Evolutionary conservation across 2,797 vertebrate species (phyloP).

Genomic region (Rhodeus uyekii): DNA sequence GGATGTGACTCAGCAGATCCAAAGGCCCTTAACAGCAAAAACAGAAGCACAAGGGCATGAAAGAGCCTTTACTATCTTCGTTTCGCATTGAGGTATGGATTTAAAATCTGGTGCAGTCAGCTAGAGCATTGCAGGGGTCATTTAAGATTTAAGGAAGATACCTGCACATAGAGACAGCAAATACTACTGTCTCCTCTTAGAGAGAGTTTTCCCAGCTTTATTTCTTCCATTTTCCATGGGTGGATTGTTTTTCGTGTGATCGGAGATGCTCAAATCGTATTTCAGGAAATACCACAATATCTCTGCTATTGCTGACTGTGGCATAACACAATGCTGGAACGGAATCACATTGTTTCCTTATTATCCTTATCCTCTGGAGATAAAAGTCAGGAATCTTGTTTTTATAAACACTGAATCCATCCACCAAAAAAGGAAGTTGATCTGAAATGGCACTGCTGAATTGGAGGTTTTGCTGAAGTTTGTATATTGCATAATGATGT

Average conservation of each 20-base stretch:
- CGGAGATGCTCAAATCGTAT: constrained; percentile 41
- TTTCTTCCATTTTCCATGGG: constrained; percentile 41
- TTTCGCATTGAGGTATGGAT: constrained; percentile 7
- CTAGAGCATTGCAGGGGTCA: constrained; percentile 48
- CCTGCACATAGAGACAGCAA: constrained; percentile 13
- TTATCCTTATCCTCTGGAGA: constrained; percentile 17
- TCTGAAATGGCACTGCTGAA: background rate
- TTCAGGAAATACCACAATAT: constrained; percentile 47
- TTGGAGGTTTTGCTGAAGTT: background rate
- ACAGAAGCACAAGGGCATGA: constrained; percentile 30
- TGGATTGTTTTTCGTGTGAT: constrained; percentile 35
- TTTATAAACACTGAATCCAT: constrained; percentile 19
- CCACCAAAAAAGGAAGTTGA: constrained; percentile 12
- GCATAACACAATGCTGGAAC: constrained; percentile 44
- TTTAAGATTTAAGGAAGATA: constrained; percentile 44
- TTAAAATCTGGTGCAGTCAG: constrained; percentile 41
- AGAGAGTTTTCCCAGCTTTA: background rate
- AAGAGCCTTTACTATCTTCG: constrained; percentile 12
- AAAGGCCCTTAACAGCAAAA: constrained; percentile 28
- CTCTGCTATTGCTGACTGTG: constrained; percentile 36
- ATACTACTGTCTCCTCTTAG: background rate
- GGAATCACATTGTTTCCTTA: constrained; percentile 46
- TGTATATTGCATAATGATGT: background rate
- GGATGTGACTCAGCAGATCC: constrained; percentile 40
- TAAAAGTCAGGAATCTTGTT: constrained; percentile 37